Conservation (phyloP, 2,113 vertebrate genomes). For the Sminthopsis crassicaudata region DNA sequence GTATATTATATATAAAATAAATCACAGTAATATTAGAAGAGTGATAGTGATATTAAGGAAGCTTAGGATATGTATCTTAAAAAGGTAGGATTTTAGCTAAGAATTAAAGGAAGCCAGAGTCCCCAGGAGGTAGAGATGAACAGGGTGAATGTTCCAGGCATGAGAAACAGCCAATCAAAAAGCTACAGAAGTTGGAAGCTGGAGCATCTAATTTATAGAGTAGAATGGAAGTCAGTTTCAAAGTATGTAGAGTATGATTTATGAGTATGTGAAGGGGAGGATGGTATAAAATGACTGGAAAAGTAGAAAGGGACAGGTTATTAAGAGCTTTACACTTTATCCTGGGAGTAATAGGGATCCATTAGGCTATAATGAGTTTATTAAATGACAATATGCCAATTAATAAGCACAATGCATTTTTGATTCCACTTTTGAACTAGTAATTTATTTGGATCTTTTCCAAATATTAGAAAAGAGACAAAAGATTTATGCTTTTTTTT, state of each 20-base stretch:
- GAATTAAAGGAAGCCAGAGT: neutral
- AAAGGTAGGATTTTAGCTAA: neutral
- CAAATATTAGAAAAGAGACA: constrained; percentile 7
- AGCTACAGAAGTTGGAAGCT: neutral
- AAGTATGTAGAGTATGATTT: neutral
- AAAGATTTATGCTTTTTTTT: constrained; percentile 52
- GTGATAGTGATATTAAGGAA: neutral
- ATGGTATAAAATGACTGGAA: neutral
- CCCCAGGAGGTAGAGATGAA: neutral
- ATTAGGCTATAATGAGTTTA: neutral
- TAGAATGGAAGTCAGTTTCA: neutral
- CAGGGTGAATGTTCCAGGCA: neutral
- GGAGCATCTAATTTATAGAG: neutral
- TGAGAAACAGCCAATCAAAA: neutral
- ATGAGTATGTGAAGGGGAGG: neutral
- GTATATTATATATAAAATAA: neutral
- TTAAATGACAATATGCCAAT: neutral
- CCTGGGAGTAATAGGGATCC: neutral
- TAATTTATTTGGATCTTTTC: constrained; percentile 18
- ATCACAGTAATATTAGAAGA: neutral
- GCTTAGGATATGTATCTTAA: neutral
- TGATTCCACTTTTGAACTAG: neutral
- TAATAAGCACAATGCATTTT: constrained; percentile 9
- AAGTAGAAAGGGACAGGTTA: neutral
- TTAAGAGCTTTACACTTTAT: neutral